Evolutionary conservation across 1,140 invertebrate species (phyloP), one percentile per base, ranked within the genome.

Genomic region (Zaprionus taronus): DNA sequence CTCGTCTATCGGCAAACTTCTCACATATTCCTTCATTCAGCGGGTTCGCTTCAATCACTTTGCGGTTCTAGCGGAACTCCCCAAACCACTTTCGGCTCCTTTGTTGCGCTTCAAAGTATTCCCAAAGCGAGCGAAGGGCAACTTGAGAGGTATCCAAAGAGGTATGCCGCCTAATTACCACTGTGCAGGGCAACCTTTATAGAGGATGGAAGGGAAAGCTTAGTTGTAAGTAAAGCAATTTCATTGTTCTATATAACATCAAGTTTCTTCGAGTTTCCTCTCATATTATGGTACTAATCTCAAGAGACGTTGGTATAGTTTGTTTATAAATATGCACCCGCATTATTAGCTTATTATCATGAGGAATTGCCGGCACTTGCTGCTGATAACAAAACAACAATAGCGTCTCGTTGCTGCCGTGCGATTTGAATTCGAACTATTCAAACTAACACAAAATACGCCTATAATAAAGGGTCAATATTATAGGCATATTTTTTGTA

Each of bases 1-100:
- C 24, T 20, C 55, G 53, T 66, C 64, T 66, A 66, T 66, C 60
- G 58, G 22, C 36, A 64, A 63, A 75, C 61, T 56, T 64, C 70
- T 75, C 60, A 71, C 60, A 71, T 64, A 58, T 71, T 58, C 72
- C 11, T 36, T 60, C n/a, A 68, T 41, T 47, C 49, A 65, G 24
- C 47, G 22, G 12, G 6, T 36, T 36, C 36, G 68, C 49, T 63
- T 73, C 72, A 61, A 73, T 73, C 70, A 72, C 61, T 47, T 51
- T 64, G 55, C 60, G 53, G 17, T 56, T 66, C 38, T n/a, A 62
- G 38, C 55, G 38, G 24, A 31, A 56, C 36, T 28, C 36, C 22
- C 31, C 31, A 14, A 55, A 26, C 3, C 22, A 66, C 22, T 66
- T 56, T 44, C 28, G 38, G 22, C 34, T 66, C 24, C 17, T 58